Evolutionary conservation across 1,140 invertebrate species (phyloP), one percentile per base, ranked within the genome.

Genomic region (Drosophila auraria): DNA sequence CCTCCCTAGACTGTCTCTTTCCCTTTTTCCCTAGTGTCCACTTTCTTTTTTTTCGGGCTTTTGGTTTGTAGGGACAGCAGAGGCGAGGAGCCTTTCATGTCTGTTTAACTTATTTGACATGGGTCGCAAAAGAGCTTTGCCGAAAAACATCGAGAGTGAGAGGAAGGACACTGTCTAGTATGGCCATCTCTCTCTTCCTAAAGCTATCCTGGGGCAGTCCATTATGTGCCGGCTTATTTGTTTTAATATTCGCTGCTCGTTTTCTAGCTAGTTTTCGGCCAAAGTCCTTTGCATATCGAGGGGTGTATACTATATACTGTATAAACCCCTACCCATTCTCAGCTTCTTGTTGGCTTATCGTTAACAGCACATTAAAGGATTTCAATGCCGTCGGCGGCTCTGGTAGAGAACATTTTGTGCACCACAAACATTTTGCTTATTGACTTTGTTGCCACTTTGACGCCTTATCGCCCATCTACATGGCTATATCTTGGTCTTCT

Each of bases 291-390:
- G 83, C 83, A 87, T 87, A 83, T 77, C 50, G 63, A 40, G 47
- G 38, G 30, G 49, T 33, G 14, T 62, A 62, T 65, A 65, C 25
- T 33, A 36, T 45, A 60, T 57, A 57, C 12, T 15, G 11, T 61
- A 62, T 36, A 61, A 36, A 36, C 23, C 14, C 53, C 44, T 17
- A 3, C 12, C 23, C 2, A n/a, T 23, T 23, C 76, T 68, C 62
- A 33, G 33, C 47, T 42, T 17, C 54, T 25, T 36, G 56, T 59
- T 36, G 72, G 83, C 81, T 87, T 87, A 87, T 89, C 84, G 81
- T 87, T 87, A 87, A 89, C 84, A 87, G 84, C 54, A 87, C 81
- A 87, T 87, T 89, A 87, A 87, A 87, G 83, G 83, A 87, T 89
- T 87, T 87, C 65, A 68, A 68, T 75, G 82, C 82, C 82, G 49